Conservation (phyloP, 2,888 invertebrate genomes). For the Drosophila ustulata region DNA sequence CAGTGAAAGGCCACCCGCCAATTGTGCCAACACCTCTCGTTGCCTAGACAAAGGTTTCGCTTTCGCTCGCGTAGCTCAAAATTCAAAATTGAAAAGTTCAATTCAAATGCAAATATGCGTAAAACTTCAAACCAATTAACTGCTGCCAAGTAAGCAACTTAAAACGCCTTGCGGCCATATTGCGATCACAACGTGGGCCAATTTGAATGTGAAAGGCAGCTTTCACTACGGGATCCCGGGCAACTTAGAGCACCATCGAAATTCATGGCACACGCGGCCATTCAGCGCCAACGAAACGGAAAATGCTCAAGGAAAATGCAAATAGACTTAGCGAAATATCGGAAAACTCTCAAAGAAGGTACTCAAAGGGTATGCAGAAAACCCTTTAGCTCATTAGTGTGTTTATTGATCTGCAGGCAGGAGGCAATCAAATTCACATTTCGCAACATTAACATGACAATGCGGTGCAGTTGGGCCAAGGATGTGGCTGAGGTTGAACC, state of each 20-base stretch:
- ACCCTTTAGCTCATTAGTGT: slow-evolving; percentile 70
- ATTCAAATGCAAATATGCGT: slow-evolving; percentile 67
- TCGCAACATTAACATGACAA: slow-evolving; percentile 82
- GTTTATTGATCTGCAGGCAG: slow-evolving; percentile 72
- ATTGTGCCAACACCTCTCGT: slow-evolving; percentile 57
- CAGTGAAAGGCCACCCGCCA: slow-evolving; percentile 53
- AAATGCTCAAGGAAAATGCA: slow-evolving; percentile 54
- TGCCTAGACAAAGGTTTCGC: slow-evolving; percentile 41
- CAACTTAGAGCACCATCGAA: slow-evolving; percentile 33
- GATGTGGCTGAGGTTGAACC: slow-evolving; percentile 40
- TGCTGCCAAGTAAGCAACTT: slow-evolving; percentile 73
- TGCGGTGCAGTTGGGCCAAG: slow-evolving; percentile 28
- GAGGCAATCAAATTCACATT: slow-evolving; percentile 82
- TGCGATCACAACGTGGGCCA: slow-evolving; percentile 42
- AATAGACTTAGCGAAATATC: slow-evolving; percentile 11
- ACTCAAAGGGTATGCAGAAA: neutral
- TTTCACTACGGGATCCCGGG: slow-evolving; percentile 61
- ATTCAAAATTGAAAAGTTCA: slow-evolving; percentile 1
- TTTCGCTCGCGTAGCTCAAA: slow-evolving; percentile 4
- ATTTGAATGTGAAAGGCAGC: slow-evolving; percentile 72
- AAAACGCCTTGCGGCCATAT: slow-evolving; percentile 71
- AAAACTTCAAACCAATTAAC: slow-evolving; percentile 78
- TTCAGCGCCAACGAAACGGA: slow-evolving; percentile 78
- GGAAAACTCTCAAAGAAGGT: slow-evolving; percentile 59
- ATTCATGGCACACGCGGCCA: slow-evolving; percentile 72